A percentile compares a stretch with the other conserved stretches of the same genome.
Conservation (phyloP, 2,888 invertebrate species). For the Heteropelma amictum region DNA sequence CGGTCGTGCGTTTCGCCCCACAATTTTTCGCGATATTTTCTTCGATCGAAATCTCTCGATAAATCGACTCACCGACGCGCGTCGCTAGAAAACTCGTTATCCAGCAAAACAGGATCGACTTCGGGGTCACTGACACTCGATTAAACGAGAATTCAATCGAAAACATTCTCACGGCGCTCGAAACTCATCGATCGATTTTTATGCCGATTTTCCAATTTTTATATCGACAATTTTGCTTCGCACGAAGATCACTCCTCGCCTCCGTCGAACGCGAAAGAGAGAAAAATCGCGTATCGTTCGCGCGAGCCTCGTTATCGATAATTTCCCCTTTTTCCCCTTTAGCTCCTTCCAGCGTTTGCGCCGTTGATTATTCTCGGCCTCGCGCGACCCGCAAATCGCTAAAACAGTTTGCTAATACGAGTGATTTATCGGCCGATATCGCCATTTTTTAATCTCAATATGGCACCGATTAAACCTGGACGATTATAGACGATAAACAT, state of each 20-base stretch:
- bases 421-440: constrained; percentile 46
- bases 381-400: not conserved
- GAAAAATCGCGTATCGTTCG: not conserved
- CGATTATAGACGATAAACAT: not conserved
- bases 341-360: not conserved
- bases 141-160: constrained; percentile 1
- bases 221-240: no score
- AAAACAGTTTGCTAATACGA: constrained; percentile 44
- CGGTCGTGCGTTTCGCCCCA: not conserved
- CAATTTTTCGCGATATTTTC: constrained; percentile 23
- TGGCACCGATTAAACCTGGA: constrained; percentile 23
- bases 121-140: constrained; percentile 39
- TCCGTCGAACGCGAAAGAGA: constrained; percentile 9
- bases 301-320: constrained; percentile 15
- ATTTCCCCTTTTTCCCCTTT: not conserved
- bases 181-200: not conserved
- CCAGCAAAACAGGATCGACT: constrained; percentile 38
- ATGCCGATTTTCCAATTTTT: no score
- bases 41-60: not conserved
- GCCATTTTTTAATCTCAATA: constrained; percentile 35
- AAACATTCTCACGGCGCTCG: not conserved
- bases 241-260: no score
- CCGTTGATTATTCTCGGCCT: constrained; percentile 17
- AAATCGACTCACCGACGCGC: constrained; percentile 32
- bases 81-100: constrained; percentile 31